These are phyloP conservation scores for Calliopum simillimum DNA, from an alignment of 2,888 invertebrate species.

Conservation along the genomic window DNA sequence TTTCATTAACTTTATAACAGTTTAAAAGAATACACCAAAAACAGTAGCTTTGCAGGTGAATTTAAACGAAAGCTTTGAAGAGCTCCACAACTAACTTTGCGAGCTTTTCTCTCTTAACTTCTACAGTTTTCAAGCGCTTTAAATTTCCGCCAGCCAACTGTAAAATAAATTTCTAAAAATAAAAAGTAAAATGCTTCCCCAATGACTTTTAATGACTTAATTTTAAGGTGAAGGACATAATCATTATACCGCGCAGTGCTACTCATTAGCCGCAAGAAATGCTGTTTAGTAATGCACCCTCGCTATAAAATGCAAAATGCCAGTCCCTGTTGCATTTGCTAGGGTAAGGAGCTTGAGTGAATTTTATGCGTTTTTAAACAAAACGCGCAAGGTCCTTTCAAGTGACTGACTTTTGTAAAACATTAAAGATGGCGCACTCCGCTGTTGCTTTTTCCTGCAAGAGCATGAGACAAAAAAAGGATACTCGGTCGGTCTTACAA, in stretches of 20 bases:
- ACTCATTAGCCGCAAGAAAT: constrained; percentile 1
- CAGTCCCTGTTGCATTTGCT: neutral
- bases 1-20: no score
- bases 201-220: neutral
- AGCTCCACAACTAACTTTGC: neutral
- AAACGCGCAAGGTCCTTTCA: neutral
- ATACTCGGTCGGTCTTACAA: neutral
- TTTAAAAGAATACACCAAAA: no score
- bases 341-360: neutral
- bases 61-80: neutral
- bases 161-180: no score
- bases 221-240: neutral
- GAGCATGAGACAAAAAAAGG: neutral
- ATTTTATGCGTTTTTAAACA: neutral
- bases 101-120: neutral
- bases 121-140: neutral
- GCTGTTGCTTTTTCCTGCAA: neutral
- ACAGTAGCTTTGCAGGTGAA: neutral
- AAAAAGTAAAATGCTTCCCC: neutral
- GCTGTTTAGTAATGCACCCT: neutral
- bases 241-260: neutral
- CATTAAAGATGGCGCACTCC: neutral
- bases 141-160: no score
- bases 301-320: neutral
- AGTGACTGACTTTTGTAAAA: constrained; percentile 8